Evolutionary conservation across 2,797 vertebrate species (phyloP), one percentile per base, ranked within the genome.

Genomic region (Pagetopsis macropterus): DNA sequence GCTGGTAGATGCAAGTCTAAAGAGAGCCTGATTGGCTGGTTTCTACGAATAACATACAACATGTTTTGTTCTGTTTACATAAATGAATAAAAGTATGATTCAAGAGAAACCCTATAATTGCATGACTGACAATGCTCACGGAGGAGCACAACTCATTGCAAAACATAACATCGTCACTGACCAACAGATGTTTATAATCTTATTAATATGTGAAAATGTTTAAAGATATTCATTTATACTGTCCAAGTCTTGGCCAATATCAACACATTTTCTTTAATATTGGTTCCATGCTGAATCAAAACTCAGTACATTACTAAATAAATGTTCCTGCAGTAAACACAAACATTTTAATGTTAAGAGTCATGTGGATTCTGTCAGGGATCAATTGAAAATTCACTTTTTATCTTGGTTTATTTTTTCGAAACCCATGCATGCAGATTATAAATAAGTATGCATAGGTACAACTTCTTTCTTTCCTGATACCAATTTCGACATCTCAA

Each of bases 1-100:
- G 16, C 37, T 69, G 45, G 27, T 40, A 16, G 33, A 50, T n/a
- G 4, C 9, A 23, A 19, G 55, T 79, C 65, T 23, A n/a, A 17
- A 13, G 44, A 66, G 57, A 43, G 31, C 9, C 37, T 49, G 33
- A 70, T 69, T 57, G 46, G 21, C 3, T 33, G 41, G 59, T 17
- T 17, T 16, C 55, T 56, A 55, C 64, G 68, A 78, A 76, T 81
- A 66, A 70, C 4, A 31, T 16, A 33, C 3, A 49, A 23, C 49
- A 1, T 0, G 23, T 51, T 10, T n/a, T 63, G 21, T 16, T 55
- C 21, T 8, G 23, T 73, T 54, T 69, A 58, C 43, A 44, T 19
- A 65, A 3, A 58, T 51, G 1, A 21, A 27, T 66, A n/a, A 41
- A 52, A 51, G 67, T 31, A 61, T 19, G 44, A 27, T 45, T 13